Evolutionary conservation across 2,888 invertebrate genomes (phyloP).

Genomic region (Drosophila melanocephala): DNA sequence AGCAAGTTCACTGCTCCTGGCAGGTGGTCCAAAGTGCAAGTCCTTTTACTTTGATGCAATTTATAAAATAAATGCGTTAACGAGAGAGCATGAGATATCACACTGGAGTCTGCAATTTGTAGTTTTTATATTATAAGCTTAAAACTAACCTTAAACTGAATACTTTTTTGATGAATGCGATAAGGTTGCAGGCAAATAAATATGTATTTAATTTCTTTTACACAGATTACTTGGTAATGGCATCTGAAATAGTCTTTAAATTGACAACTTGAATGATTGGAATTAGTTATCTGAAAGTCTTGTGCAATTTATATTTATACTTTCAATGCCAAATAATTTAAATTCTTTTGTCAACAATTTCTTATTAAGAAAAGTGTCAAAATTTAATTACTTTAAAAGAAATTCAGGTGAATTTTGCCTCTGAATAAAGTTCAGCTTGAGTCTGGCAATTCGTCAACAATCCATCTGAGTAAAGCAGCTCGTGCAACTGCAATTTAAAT

Average conservation of each 20-base stretch:
- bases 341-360: too few species aligned
- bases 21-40: slow-evolving; percentile 43
- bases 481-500: slow-evolving; percentile 41
- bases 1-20: slow-evolving; percentile 41
- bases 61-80: slow-evolving; percentile 46
- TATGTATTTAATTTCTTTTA: background rate
- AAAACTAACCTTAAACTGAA: background rate
- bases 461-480: slow-evolving; percentile 3
- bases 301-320: background rate
- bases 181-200: background rate
- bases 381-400: background rate
- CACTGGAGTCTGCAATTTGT: background rate
- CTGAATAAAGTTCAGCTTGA: background rate
- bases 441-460: slow-evolving; percentile 1
- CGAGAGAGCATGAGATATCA: slow-evolving; percentile 11
- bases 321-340: background rate
- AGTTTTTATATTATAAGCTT: background rate
- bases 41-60: slow-evolving; percentile 37
- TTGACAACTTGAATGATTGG: background rate
- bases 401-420: background rate
- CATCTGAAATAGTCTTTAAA: background rate
- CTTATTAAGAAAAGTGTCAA: background rate
- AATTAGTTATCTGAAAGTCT: background rate
- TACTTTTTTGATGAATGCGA: background rate
- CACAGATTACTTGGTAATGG: background rate